Conservation (phyloP, 2,797 vertebrate genomes). For the Vultur gryphus region DNA sequence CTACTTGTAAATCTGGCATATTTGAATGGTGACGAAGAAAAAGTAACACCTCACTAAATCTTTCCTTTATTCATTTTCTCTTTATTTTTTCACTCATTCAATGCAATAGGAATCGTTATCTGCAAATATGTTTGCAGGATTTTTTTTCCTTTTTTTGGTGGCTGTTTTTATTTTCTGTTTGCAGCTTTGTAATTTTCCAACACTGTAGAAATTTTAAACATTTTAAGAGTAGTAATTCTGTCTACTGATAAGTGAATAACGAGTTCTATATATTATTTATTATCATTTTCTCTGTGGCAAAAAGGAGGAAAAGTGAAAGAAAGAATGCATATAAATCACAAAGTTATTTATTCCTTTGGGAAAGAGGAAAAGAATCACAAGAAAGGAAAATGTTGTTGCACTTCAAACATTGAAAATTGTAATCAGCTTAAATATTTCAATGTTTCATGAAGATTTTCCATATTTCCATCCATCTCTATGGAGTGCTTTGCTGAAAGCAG, state of each 20-base stretch:
- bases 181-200: not conserved
- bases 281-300: not conserved
- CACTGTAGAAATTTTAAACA: not conserved
- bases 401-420: not conserved
- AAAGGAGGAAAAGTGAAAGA: not conserved
- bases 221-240: not conserved
- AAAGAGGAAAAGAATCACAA: not conserved
- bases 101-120: not conserved
- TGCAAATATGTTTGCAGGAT: not conserved
- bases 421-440: not conserved
- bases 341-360: not conserved
- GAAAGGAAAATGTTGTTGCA: not conserved
- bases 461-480: not conserved
- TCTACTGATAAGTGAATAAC: not conserved
- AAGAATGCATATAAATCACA: not conserved
- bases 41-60: not conserved
- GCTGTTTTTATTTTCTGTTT: not conserved
- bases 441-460: not conserved
- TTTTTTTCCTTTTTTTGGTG: rapidly evolving
- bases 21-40: not conserved
- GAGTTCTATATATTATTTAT: not conserved
- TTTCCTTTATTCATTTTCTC: not conserved
- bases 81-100: not conserved
- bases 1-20: not conserved
- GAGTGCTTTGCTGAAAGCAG: not conserved